Percentiles rank a stretch among this genome's conserved stretches.
phyloP scores from a whole-genome alignment of 2,888 invertebrate species.

The Pollenia griseotomentosa region DNA sequence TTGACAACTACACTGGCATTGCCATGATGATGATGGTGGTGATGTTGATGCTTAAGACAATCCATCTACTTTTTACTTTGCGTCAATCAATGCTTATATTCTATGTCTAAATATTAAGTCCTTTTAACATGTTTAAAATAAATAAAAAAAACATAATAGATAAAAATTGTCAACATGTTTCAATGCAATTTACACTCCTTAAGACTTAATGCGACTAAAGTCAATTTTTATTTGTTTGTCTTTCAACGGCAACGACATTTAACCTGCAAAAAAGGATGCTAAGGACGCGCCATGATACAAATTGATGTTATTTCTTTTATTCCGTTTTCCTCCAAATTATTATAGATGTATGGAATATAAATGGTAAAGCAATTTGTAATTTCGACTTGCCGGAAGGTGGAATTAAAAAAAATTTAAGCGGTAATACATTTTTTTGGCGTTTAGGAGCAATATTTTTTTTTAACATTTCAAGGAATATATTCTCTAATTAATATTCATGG shows the following conservation, averaged over 20 bases:
- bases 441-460: too few relatives aligned
- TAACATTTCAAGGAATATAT: too few relatives aligned
- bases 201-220: slow-evolving; percentile 59
- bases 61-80: slow-evolving; percentile 62
- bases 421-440: too few relatives aligned
- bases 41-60: slow-evolving; percentile 36
- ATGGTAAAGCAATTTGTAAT: slow-evolving; percentile 25
- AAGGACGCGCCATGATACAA: slow-evolving; percentile 33
- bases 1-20: slow-evolving; percentile 40
- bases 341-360: not conserved
- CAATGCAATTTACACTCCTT: slow-evolving; percentile 67
- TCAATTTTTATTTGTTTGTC: slow-evolving; percentile 28
- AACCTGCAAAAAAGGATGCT: not conserved
- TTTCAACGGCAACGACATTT: slow-evolving; percentile 8
- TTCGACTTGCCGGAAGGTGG: slow-evolving; percentile 35
- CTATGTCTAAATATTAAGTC: slow-evolving; percentile 49
- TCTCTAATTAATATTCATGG: too few relatives aligned
- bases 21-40: slow-evolving; percentile 22
- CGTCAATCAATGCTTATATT: slow-evolving; percentile 71
- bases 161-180: slow-evolving; percentile 71
- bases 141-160: slow-evolving; percentile 57
- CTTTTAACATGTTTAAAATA: slow-evolving; percentile 29
- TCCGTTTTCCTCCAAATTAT: slow-evolving; percentile 2
- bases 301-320: slow-evolving; percentile 34
- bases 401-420: slow-evolving; percentile 25